A percentile compares a stretch with the other conserved stretches of the same genome.
Evolutionary conservation across 2,113 vertebrate species (phyloP).

Genomic region (Strix aluco): DNA sequence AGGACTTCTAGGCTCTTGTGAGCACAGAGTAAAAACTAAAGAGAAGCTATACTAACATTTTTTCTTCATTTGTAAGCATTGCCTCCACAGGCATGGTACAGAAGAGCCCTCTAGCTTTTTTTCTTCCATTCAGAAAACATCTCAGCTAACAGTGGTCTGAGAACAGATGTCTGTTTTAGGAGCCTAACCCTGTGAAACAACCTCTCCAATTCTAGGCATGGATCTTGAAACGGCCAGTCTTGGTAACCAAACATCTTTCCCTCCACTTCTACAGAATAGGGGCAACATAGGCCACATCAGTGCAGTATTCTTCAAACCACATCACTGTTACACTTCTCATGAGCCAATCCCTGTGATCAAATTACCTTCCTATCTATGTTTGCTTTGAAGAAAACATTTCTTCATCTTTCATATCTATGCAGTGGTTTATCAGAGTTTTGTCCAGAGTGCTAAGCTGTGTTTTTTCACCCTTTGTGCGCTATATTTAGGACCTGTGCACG

Average conservation of each 20-base stretch:
- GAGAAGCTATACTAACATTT: not conserved
- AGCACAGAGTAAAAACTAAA: not conserved
- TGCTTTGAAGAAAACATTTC: not conserved
- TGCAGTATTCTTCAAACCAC: not conserved
- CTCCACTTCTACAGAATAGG: not conserved
- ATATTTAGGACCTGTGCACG: not conserved
- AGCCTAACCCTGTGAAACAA: not conserved
- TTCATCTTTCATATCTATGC: not conserved
- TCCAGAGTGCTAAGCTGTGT: not conserved
- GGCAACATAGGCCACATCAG: not conserved
- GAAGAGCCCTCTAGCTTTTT: not conserved
- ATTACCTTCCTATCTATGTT: not conserved
- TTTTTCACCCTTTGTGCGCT: not conserved
- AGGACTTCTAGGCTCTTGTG: not conserved
- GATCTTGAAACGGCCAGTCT: not conserved
- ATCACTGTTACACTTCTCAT: not conserved
- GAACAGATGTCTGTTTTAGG: not conserved
- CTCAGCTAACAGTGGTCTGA: not conserved
- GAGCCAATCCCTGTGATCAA: not conserved
- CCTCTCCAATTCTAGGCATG: not conserved
- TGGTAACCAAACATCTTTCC: not conserved
- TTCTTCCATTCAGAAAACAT: not conserved
- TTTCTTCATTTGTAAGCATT: not conserved
- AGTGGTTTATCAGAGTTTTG: not conserved
- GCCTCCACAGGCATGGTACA: not conserved